These are phyloP conservation scores for Venustoraphidia nigricollis DNA, from an alignment of 2,888 invertebrate genomes.

Conservation along the genomic window DNA sequence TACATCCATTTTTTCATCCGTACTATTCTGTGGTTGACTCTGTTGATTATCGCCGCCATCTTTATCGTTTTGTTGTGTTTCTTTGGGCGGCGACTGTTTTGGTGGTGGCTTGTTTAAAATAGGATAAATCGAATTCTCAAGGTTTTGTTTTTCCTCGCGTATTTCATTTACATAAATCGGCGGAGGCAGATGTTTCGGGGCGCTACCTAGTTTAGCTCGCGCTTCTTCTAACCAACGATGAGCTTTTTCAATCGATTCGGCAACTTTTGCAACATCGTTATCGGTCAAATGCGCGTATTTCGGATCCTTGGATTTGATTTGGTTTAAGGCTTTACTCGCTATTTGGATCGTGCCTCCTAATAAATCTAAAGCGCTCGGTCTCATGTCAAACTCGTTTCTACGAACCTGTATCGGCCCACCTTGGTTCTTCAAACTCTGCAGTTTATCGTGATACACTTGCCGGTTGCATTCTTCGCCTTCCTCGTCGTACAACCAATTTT, in stretches of 20 bases:
- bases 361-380: slow-evolving; percentile 67
- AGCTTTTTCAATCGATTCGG: slow-evolving; percentile 51
- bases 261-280: slow-evolving; percentile 65
- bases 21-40: slow-evolving; percentile 8
- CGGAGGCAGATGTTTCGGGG: slow-evolving; percentile 56
- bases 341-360: slow-evolving; percentile 61
- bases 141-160: slow-evolving; percentile 59
- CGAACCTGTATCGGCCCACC: slow-evolving; percentile 85
- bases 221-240: slow-evolving; percentile 72
- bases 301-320: slow-evolving; percentile 50
- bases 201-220: slow-evolving; percentile 44
- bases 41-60: slow-evolving; percentile 19
- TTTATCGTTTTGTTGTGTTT: slow-evolving; percentile 20
- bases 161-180: slow-evolving; percentile 67
- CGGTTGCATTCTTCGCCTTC: slow-evolving; percentile 87
- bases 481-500: slow-evolving; percentile 92
- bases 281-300: slow-evolving; percentile 68
- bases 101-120: slow-evolving; percentile 86
- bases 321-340: slow-evolving; percentile 65
- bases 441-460: slow-evolving; percentile 49
- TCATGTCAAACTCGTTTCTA: slow-evolving; percentile 62
- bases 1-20: slow-evolving; percentile 29
- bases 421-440: slow-evolving; percentile 46
- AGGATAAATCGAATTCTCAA: slow-evolving; percentile 44
- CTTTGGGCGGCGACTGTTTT: slow-evolving; percentile 47